Percentiles rank a stretch among this genome's conserved stretches.
Conservation (phyloP, 1,140 invertebrate species). For the Fragariocoptes setiger region DNA sequence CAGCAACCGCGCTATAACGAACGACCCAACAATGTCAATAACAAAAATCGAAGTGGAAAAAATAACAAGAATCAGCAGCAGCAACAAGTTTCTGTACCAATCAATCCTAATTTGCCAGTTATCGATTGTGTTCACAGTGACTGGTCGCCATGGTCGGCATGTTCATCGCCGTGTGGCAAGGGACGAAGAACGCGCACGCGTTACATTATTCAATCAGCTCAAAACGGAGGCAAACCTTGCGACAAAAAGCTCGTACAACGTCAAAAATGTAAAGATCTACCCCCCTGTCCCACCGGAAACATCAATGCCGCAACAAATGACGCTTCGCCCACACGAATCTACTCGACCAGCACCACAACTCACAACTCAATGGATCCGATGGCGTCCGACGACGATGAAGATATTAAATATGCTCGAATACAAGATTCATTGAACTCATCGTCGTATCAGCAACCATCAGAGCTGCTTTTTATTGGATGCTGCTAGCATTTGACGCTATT, state of each 20-base stretch:
- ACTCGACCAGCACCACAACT: too few relatives aligned
- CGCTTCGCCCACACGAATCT: too few relatives aligned
- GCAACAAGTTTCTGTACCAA: not conserved
- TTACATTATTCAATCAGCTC: slow-evolving; percentile 22
- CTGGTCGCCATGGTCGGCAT: slow-evolving; percentile 40
- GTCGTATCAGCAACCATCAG: too few relatives aligned
- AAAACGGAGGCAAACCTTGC: slow-evolving; percentile 33
- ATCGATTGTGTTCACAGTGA: slow-evolving; percentile 28
- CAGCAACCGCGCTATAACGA: too few relatives aligned
- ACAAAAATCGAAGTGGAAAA: not conserved
- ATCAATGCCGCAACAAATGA: too few relatives aligned
- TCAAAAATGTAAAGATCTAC: slow-evolving; percentile 15
- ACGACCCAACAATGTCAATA: not conserved
- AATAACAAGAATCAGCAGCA: not conserved
- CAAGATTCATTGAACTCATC: too few relatives aligned
- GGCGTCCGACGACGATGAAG: too few relatives aligned
- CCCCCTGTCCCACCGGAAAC: slow-evolving; percentile 13
- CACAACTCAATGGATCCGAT: too few relatives aligned
- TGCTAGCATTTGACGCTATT: slow-evolving; percentile 90
- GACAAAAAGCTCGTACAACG: slow-evolving; percentile 21
- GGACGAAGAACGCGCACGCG: slow-evolving; percentile 18
- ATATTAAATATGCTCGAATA: too few relatives aligned
- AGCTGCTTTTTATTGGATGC: slow-evolving; percentile 28
- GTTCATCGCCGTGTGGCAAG: slow-evolving; percentile 30
- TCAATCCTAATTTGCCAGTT: slow-evolving; percentile 7